Base-by-base conservation (phyloP, 2,797 vertebrate species). In the Poeciliopsis presidionis region DNA sequence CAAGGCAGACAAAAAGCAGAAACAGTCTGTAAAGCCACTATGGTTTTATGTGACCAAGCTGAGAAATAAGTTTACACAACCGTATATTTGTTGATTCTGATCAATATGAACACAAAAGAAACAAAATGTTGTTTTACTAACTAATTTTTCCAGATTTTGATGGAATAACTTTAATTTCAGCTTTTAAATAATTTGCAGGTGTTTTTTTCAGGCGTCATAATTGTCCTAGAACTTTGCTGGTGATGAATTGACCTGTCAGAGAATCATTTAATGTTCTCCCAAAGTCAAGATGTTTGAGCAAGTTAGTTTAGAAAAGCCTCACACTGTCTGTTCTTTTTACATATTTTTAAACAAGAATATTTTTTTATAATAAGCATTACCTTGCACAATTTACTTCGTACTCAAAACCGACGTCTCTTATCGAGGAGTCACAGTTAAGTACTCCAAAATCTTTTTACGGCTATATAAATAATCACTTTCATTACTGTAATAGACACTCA, bases 141-240 rank as follows among this genome's bases (percentile, higher is more conserved):
- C 3, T 8, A 5, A 33, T 61, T 61, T 65, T 4, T 20, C 61
- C 61, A 1, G 20, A 65, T 39, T 65, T 65, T 65, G 16, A 20
- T 18, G 18, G 59, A 61, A 61, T 30, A 33, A 33, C 9, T 55
- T 55, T 59, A 28, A 11, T 69, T 69, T 69, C 65, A 41, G 9
- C 49, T 20, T 67, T n/a, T 4, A 57, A 11, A n/a, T 12, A 2
- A n/a, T 9, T 11, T 14, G 13, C 2, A 1, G 28, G 28, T 25
- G 75, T 69, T 43, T 78, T 78, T 78, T 57, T 73, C 63, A 55
- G 46, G 18, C 46, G 41, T 2, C 45, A 22, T 7, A 73, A 65
- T 39, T 76, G 55, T 43, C 41, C 11, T 69, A 43, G 28, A 75
- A 14, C 47, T 36, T 51, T 1, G 0, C 28, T 55, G n/a, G 1